These are phyloP conservation scores for Urocolius indicus DNA, from an alignment of 2,113 vertebrate genomes.

Conservation along the genomic window DNA sequence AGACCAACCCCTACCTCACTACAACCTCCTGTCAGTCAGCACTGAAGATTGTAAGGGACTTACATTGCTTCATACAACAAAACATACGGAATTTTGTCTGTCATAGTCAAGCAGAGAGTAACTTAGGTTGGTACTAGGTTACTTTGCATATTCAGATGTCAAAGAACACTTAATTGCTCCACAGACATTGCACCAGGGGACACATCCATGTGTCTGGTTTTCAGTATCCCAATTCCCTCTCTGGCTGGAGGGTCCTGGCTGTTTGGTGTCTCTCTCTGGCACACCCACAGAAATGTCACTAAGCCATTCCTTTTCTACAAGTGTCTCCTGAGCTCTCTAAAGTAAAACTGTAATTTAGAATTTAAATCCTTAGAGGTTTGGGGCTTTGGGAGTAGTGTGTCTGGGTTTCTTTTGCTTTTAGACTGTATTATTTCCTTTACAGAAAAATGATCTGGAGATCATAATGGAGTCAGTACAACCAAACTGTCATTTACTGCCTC, in stretches of 20 bases:
- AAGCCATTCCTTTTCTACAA: background rate
- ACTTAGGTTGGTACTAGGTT: background rate
- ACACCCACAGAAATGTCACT: background rate
- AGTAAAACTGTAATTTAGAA: background rate
- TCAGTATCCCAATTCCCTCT: background rate
- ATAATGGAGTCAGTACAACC: background rate
- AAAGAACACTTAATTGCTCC: background rate
- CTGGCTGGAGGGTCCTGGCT: background rate
- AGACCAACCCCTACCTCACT: no score
- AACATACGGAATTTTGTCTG: background rate
- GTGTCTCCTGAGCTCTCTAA: background rate
- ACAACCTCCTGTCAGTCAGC: background rate
- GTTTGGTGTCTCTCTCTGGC: background rate
- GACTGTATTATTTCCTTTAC: background rate
- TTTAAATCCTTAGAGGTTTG: background rate
- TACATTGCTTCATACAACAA: background rate
- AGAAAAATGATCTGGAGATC: background rate
- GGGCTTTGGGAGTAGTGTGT: background rate
- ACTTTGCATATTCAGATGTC: background rate
- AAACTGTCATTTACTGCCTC: background rate
- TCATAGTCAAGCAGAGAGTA: background rate
- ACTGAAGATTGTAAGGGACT: background rate
- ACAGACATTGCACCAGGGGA: background rate
- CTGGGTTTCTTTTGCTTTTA: background rate
- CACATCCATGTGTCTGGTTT: background rate